Base-by-base conservation (phyloP, 2,113 vertebrate species). In the Gopherus flavomarginatus region DNA sequence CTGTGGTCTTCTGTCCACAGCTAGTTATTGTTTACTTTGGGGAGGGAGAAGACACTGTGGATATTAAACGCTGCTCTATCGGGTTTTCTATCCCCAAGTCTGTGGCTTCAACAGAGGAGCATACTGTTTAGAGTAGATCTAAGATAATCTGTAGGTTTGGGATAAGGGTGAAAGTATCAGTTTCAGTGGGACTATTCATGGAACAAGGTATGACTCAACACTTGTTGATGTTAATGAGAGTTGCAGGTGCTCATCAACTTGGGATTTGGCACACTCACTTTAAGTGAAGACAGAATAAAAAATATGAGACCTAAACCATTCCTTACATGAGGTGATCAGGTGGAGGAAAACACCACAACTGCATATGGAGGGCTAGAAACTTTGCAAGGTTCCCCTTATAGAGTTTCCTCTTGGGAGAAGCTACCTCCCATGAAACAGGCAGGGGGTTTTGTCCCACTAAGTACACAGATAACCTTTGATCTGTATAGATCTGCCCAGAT, bases 1-100 rank as follows among this genome's bases (percentile, higher is more conserved):
- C 94, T 78, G 89, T 97, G 81, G 35, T 89, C 77, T 86, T 90
- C 93, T 97, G 96, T 97, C 94, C 95, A 97, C 96, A 95, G 87
- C 50, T 38, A 47, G n/a, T 35, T 6, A 89, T 54, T 69, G 90
- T 77, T 52, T 96, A 83, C 44, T 90, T 95, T 82, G 59, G 75
- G 89, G 16, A 69, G 38, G 77, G 8, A 12, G 1, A 11, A 11
- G 3, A 44, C n/a, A 44, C 1, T 8, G 65, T 19, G 50, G 26
- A 65, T 31, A 5, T n/a, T 81, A 93, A 84, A 93, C 44, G 31
- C 75, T 12, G 2, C 42, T 6, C 52, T 5, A 4, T 69, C 52
- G 84, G 49, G 14, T 86, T 44, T 27, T 94, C n/a, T 81, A 86
- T 6, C 82, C 62, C 12, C 11, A 35, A 10, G 83, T 81, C 69